Evolutionary conservation across 2,888 invertebrate genomes (phyloP).

Genomic region (Hirtodrosophila histrioides): DNA sequence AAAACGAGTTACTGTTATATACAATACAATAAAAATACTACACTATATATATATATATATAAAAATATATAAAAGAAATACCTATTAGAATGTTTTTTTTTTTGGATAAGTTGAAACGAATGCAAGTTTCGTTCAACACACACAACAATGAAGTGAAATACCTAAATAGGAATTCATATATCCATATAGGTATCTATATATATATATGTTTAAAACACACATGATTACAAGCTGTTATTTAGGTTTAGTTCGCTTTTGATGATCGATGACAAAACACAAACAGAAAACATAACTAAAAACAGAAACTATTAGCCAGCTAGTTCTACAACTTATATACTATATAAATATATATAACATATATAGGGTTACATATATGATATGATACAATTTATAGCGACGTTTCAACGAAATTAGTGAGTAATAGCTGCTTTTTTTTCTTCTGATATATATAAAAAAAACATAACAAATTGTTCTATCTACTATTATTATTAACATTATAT

Average conservation of each 20-base stretch:
- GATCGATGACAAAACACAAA: slow-evolving; percentile 23
- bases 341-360: not conserved
- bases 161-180: not conserved
- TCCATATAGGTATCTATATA: too few species aligned
- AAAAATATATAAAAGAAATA: slow-evolving; percentile 4
- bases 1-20: slow-evolving; percentile 38
- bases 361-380: slow-evolving; percentile 18
- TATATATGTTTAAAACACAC: not conserved
- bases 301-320: slow-evolving; percentile 44
- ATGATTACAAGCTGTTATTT: slow-evolving; percentile 64
- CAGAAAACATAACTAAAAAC: slow-evolving; percentile 11
- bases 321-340: slow-evolving; percentile 18
- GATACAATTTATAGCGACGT: slow-evolving; percentile 37
- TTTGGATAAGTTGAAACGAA: slow-evolving; percentile 6
- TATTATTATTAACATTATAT: not conserved
- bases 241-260: slow-evolving; percentile 59
- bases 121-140: slow-evolving; percentile 1
- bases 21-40: slow-evolving; percentile 15
- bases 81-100: slow-evolving; percentile 21
- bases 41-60: slow-evolving; percentile 2
- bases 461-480: not conserved
- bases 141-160: slow-evolving; percentile 25
- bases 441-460: not conserved
- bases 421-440: slow-evolving; percentile 11
- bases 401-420: slow-evolving; percentile 54